Evolutionary conservation across 2,797 vertebrate genomes (phyloP).

Genomic region (Oreortyx pictus): DNA sequence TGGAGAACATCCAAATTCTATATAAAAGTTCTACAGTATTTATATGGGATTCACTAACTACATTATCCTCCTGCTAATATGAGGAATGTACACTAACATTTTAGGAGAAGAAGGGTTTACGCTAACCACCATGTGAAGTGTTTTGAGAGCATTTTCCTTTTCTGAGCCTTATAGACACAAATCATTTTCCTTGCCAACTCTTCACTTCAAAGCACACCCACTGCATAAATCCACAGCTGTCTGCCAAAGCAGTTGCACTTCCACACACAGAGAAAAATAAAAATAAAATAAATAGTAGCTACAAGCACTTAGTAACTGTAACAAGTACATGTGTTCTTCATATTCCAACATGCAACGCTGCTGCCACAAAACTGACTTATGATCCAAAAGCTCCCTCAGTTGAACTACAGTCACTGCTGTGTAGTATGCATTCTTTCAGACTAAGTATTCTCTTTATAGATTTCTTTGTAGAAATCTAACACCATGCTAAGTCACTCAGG

Average conservation of each 20-base stretch:
- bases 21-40: neutral
- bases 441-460: neutral
- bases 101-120: neutral
- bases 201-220: fast-evolving
- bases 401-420: neutral
- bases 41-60: neutral
- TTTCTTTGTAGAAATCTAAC: neutral
- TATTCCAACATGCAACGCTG: neutral
- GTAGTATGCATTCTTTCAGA: fast-evolving
- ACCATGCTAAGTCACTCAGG: fast-evolving
- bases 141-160: neutral
- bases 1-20: neutral
- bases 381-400: neutral
- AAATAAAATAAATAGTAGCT: neutral
- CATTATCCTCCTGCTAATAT: neutral
- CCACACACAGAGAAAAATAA: too few relatives aligned
- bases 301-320: neutral
- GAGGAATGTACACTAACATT: neutral
- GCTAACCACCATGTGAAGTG: neutral
- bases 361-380: neutral
- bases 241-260: neutral
- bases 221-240: neutral
- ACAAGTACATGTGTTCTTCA: neutral
- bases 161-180: neutral
- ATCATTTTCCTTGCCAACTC: neutral